Base-by-base conservation (phyloP, 23 tunicate genomes). In the Diplosoma virens region DNA sequence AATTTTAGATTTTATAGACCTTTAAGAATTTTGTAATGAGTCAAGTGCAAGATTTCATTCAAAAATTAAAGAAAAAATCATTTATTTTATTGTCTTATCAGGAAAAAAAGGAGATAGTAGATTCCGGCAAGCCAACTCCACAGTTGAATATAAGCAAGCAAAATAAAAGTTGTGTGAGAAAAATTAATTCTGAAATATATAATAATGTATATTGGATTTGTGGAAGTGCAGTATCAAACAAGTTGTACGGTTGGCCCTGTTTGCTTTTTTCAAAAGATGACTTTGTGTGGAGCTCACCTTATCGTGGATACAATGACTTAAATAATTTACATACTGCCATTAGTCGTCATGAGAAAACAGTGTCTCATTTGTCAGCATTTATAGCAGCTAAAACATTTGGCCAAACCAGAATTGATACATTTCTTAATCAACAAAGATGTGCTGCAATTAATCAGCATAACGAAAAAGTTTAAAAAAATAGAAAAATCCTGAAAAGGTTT, bases 231-330 rank as follows among this genome's bases (percentile, higher is more conserved):
- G 27, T 18, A 28, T 28, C 69, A 63, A 63, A 63, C 9, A 63
- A 63, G 29, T 63, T 63, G 37, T 63, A 63, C n/a, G 27, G 69
- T 23, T 63, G 69, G 69, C 69, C 69, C 11, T 63, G 69, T 36
- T 63, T 63, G 34, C 7, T 63, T 25, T 63, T 63, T 63, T 63
- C 69, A n/a, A 25, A 29, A 9, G 69, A 63, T 30, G n/a, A 63
- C 9, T 30, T 36, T 4, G 34, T 30, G 17, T 63, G 36, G 69
- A 63, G 34, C 37, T 63, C n/a, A 28, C 34, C 69, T 28, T 16
- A 63, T 63, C 36, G 69, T 63, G 69, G 69, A 5, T 63, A 63
- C 37, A 63, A n/a, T 25, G 35, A 63, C 37, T 36, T 56, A 9
- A 63, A 63, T 29, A 63, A 28, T 63, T 28, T 63, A 63, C 69